phyloP scores from a whole-genome alignment of 2,113 vertebrate species.

The Ptilorrhoa leucosticta region DNA sequence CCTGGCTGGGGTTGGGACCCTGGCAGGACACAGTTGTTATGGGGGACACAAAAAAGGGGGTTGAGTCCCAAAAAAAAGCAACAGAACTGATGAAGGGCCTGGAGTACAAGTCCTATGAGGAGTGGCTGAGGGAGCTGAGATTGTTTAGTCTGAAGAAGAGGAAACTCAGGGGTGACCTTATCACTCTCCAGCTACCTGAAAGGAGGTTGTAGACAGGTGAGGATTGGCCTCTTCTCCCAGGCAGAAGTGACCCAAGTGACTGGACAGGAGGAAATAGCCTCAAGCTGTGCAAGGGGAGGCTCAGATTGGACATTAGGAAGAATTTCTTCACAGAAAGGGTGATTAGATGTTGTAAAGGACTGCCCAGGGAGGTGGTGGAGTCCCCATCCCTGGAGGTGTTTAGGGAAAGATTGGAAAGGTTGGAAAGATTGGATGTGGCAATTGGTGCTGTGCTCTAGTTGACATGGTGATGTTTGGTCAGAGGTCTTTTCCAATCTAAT shows the following conservation, averaged over 20 bases:
- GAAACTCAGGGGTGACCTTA: neutral
- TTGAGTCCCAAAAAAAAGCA: neutral
- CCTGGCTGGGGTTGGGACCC: neutral
- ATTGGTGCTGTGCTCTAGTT: neutral
- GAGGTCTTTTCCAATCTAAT: neutral
- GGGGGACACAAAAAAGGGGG: accelerated
- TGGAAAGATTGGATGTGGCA: neutral
- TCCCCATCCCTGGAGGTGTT: neutral
- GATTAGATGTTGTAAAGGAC: neutral
- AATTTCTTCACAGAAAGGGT: neutral
- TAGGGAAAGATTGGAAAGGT: neutral
- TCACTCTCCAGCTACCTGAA: neutral
- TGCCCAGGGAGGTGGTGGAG: neutral
- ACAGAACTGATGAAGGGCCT: neutral
- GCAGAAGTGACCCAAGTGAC: neutral
- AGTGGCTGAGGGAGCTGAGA: neutral
- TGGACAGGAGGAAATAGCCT: neutral
- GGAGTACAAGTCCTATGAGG: neutral
- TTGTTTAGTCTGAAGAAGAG: neutral
- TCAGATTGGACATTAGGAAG: neutral
- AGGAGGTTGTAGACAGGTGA: neutral
- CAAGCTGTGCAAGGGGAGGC: neutral
- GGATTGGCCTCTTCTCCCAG: neutral
- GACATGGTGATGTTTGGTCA: neutral
- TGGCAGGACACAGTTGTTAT: neutral